Percentiles rank a stretch among this genome's conserved stretches.
These are phyloP conservation scores for Oryzaephilus surinamensis DNA, from an alignment of 1,140 invertebrate genomes.

Conservation along the genomic window DNA sequence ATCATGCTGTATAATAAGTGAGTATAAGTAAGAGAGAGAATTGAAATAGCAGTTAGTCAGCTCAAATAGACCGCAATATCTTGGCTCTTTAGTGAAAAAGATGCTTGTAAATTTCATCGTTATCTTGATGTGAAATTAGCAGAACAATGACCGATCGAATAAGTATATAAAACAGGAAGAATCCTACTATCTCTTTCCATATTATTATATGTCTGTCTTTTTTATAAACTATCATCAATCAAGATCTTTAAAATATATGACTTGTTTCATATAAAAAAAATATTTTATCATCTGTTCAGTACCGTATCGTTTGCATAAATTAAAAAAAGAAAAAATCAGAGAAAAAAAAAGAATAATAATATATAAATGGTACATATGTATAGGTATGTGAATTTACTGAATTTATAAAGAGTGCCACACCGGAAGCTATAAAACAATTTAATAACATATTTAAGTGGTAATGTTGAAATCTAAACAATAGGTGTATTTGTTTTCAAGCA, in stretches of 20 bases:
- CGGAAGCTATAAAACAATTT: conserved; percentile 35
- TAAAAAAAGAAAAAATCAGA: too few species aligned
- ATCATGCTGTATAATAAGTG: background rate
- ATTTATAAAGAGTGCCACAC: conserved; percentile 18
- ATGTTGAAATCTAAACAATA: conserved; percentile 33
- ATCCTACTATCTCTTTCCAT: conserved; percentile 10
- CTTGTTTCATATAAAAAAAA: too few species aligned
- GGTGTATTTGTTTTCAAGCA: conserved; percentile 25
- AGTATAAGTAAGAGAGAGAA: too few species aligned
- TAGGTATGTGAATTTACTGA: too few species aligned
- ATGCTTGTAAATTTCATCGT: conserved; percentile 5
- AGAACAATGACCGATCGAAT: conserved; percentile 20
- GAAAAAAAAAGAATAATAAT: conserved; percentile 12
- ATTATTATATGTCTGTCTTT: conserved; percentile 8
- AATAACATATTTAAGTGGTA: conserved; percentile 35
- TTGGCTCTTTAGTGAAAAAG: conserved; percentile 2
- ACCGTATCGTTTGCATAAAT: conserved; percentile 29
- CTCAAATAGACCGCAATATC: conserved; percentile 11
- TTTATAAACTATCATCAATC: too few species aligned
- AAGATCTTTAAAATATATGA: too few species aligned
- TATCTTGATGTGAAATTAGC: conserved; percentile 15
- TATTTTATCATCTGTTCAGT: too few species aligned
- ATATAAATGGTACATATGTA: conserved; percentile 14
- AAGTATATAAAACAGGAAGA: conserved; percentile 22
- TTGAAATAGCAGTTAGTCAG: background rate